Evolutionary conservation across 2,113 vertebrate species (phyloP), one percentile per base, ranked within the genome.

Genomic region (Psammodynastes pulverulentus): DNA sequence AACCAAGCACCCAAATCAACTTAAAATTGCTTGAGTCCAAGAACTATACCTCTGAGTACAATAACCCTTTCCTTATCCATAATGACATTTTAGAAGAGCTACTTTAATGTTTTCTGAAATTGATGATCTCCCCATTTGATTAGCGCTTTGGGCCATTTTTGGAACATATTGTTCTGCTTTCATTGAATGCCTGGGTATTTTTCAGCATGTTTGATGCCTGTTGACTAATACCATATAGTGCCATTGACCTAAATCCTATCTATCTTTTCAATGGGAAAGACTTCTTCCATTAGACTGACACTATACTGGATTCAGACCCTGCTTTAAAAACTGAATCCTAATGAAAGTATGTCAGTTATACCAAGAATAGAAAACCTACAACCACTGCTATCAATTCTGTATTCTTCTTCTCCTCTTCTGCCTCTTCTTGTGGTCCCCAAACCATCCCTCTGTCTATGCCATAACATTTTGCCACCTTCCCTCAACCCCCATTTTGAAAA

Each of bases 81-180:
- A 72, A 86, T 29, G 87, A 8, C 5, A 46, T 49, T 51, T 13
- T 49, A 89, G 1, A 9, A 92, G 19, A 93, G 62, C 3, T 4
- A 84, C 23, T 26, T 0, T 0, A 58, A 88, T 94, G 39, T 9
- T 0, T 53, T n/a, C 88, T 0, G 0, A 52, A 87, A 85, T 89
- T 29, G 15, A 21, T 58, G n/a, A 84, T 86, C 26, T 85, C 39
- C 53, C 79, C 9, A 56, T 39, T 86, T 91, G 53, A 91, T 49
- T 58, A 46, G 26, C 12, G 34, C 45, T 87, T 48, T 91, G 84
- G 19, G 53, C 24, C 53, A 3, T 29, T 62, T 91, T 49, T 34
- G 34, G 29, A 49, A 62, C 7, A 56, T 86, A 58, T n/a, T 91
- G 84, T 62, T 45, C 29, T 49, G 53, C 29, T 86, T 86, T 49